Conservation (phyloP, 2,113 vertebrate genomes). For the Elaphurus davidianus region DNA sequence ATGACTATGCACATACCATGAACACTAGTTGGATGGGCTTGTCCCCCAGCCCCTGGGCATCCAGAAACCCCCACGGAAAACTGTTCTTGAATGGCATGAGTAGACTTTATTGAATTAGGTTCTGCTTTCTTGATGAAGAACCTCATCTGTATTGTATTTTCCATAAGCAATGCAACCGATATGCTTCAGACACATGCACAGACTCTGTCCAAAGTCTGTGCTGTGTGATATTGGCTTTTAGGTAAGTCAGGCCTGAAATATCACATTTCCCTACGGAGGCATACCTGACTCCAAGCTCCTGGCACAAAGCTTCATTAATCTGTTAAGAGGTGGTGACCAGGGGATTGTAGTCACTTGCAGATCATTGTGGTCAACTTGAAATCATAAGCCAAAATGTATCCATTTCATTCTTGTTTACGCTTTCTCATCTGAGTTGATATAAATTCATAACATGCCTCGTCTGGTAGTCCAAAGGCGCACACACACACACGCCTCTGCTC, state of each 20-base stretch:
- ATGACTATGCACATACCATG: background rate
- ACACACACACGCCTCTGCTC: background rate
- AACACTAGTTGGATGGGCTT: conserved; percentile 4
- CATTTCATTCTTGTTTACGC: background rate
- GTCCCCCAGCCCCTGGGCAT: background rate
- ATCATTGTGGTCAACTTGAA: background rate
- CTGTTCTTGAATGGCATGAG: background rate
- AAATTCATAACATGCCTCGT: background rate
- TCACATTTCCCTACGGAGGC: background rate
- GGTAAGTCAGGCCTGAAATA: background rate
- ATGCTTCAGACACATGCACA: background rate
- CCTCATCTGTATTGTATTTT: conserved; percentile 47
- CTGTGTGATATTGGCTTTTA: conserved; percentile 26
- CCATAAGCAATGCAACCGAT: background rate
- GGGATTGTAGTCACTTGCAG: background rate
- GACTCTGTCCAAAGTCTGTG: background rate
- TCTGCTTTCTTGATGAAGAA: conserved; percentile 52
- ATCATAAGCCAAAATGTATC: background rate
- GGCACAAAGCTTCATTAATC: background rate
- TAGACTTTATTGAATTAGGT: conserved; percentile 41
- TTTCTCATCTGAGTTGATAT: background rate
- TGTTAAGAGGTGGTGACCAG: background rate
- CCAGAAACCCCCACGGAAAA: background rate
- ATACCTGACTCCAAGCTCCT: background rate
- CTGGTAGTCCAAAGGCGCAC: background rate